Evolutionary conservation across 2,797 vertebrate species (phyloP).

Genomic region (Rhinogobio ventralis): DNA sequence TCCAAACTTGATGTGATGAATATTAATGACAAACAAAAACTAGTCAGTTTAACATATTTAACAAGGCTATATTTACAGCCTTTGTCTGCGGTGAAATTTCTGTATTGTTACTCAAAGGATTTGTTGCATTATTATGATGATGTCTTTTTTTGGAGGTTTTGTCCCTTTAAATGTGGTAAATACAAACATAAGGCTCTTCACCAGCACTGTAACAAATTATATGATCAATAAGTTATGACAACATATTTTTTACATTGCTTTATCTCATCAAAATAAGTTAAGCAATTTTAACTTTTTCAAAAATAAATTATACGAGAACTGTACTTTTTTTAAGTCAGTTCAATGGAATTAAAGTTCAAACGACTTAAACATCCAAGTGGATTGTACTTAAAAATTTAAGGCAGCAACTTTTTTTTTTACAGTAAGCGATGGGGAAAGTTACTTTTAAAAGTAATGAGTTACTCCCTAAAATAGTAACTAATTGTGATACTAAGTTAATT

Average conservation of each 20-base stretch:
- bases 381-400: too few relatives aligned
- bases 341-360: too few relatives aligned
- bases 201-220: not conserved
- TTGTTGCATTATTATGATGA: not conserved
- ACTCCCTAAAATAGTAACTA: not conserved
- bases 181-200: not conserved
- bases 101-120: not conserved
- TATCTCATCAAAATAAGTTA: too few relatives aligned
- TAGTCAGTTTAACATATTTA: not conserved
- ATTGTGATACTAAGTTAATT: too few relatives aligned
- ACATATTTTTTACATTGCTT: too few relatives aligned
- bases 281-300: too few relatives aligned
- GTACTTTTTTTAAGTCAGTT: too few relatives aligned
- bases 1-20: not conserved
- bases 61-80: not conserved
- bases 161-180: not conserved
- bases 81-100: not conserved
- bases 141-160: not conserved
- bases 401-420: too few relatives aligned
- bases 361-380: too few relatives aligned
- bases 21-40: not conserved
- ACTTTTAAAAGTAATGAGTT: not conserved
- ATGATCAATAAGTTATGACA: too few relatives aligned
- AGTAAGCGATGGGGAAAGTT: not conserved
- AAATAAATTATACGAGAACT: too few relatives aligned